A percentile compares a stretch with the other conserved stretches of the same genome.
These are phyloP conservation scores for Pangasius djambal DNA, from an alignment of 2,797 vertebrate species.

Conservation along the genomic window DNA sequence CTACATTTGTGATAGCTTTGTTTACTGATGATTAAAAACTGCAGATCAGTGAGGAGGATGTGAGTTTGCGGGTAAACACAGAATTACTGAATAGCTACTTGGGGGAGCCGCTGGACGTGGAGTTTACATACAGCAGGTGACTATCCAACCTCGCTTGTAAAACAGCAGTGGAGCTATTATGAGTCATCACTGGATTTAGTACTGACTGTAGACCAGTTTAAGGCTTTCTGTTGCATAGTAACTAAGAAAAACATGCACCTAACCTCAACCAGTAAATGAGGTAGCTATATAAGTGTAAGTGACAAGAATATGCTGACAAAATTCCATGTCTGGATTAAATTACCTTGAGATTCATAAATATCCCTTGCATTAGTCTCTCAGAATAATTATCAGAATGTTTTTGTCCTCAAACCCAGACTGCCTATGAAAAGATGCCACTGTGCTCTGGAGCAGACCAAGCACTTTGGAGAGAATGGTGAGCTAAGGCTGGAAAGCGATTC, in stretches of 20 bases:
- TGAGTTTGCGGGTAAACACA: constrained; percentile 83
- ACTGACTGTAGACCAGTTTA: background rate
- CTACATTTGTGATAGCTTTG: background rate
- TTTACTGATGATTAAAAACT: background rate
- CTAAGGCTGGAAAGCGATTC: background rate
- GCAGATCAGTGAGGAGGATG: constrained; percentile 84
- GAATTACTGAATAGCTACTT: constrained; percentile 84
- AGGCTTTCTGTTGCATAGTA: background rate
- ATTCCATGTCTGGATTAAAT: too few relatives aligned
- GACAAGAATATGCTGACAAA: background rate
- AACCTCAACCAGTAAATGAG: background rate
- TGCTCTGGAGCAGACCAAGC: constrained; percentile 81
- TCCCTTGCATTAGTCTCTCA: background rate
- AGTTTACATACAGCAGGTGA: constrained; percentile 90
- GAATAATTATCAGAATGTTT: background rate
- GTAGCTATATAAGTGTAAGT: background rate
- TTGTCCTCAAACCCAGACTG: constrained; percentile 70
- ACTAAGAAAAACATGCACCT: background rate
- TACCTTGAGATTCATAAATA: background rate
- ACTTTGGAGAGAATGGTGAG: constrained; percentile 83
- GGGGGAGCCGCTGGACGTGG: constrained; percentile 90
- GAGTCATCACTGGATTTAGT: background rate
- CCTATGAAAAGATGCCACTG: constrained; percentile 88
- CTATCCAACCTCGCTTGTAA: background rate
- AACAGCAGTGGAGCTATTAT: background rate